These are phyloP conservation scores for Xenentodon cancila DNA, from an alignment of 2,797 vertebrate species.

Conservation along the genomic window DNA sequence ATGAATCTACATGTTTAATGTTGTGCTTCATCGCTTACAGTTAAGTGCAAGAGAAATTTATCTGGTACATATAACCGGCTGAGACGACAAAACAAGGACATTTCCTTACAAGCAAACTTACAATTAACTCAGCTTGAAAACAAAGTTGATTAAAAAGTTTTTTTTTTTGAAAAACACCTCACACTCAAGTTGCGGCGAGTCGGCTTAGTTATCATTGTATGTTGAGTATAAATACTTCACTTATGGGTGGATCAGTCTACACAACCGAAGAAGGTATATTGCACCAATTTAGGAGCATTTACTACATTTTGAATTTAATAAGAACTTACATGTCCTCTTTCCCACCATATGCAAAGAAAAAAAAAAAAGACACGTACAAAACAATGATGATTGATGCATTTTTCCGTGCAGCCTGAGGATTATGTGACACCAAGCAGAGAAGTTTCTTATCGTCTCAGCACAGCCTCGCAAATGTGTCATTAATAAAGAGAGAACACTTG, in stretches of 20 bases:
- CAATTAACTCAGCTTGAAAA: too few species aligned
- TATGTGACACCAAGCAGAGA: slow-evolving; percentile 39
- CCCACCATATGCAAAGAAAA: slow-evolving; percentile 12
- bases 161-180: too few species aligned
- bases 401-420: slow-evolving; percentile 34
- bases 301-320: too few species aligned
- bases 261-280: too few species aligned
- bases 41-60: too few species aligned
- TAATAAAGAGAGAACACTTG: slow-evolving; percentile 12
- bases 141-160: too few species aligned
- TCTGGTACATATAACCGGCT: background rate
- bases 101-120: background rate
- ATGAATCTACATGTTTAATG: background rate
- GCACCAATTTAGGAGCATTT: too few species aligned
- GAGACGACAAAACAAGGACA: background rate
- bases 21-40: too few species aligned
- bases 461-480: slow-evolving; percentile 5
- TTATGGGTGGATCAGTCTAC: too few species aligned
- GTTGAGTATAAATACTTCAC: too few species aligned
- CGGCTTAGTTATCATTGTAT: too few species aligned
- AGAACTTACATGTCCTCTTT: background rate
- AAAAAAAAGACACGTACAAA: background rate
- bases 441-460: slow-evolving; percentile 4
- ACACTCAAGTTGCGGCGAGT: too few species aligned
- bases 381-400: slow-evolving; percentile 5